A percentile compares a stretch with the other conserved stretches of the same genome.
These are phyloP conservation scores for Danio tinwini DNA, from an alignment of 2,797 vertebrate species.

Conservation along the genomic window DNA sequence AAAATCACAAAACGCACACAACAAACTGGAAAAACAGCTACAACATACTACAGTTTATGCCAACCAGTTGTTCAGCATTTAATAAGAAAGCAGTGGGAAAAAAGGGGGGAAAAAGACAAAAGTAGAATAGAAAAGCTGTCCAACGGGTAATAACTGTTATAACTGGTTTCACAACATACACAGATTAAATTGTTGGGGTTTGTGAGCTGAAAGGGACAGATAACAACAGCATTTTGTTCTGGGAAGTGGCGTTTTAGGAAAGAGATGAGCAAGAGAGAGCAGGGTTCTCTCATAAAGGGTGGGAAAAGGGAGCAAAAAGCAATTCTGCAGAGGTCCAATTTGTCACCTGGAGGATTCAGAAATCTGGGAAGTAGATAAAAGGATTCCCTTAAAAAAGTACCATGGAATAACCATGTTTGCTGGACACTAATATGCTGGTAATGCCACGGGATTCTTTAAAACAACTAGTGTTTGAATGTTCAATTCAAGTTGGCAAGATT, in stretches of 20 bases:
- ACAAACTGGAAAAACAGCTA: slow-evolving; percentile 40
- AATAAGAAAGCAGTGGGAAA: background rate
- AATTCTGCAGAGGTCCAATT: background rate
- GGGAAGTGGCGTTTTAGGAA: slow-evolving; percentile 64
- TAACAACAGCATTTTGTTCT: slow-evolving; percentile 56
- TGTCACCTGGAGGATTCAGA: slow-evolving; percentile 15
- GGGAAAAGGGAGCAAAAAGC: background rate
- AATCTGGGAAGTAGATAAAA: slow-evolving; percentile 16
- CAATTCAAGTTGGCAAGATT: background rate
- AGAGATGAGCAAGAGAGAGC: slow-evolving; percentile 37
- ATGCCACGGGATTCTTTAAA: background rate
- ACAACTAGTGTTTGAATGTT: background rate
- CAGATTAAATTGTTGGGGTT: slow-evolving; percentile 42
- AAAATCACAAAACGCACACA: slow-evolving; percentile 39
- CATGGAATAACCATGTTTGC: background rate
- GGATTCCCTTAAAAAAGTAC: slow-evolving; percentile 40
- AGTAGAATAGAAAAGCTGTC: slow-evolving; percentile 36
- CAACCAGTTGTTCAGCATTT: slow-evolving; percentile 3
- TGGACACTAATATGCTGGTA: slow-evolving; percentile 4
- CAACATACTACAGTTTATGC: background rate
- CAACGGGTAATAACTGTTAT: slow-evolving; percentile 31
- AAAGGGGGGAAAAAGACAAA: background rate
- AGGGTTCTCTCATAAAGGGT: slow-evolving; percentile 2
- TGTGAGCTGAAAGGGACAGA: slow-evolving; percentile 40
- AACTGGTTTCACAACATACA: slow-evolving; percentile 45